Percentiles rank a stretch among this genome's conserved stretches.
Evolutionary conservation across 1,140 invertebrate genomes (phyloP).

Genomic region (Caenorhabditis inopinata): DNA sequence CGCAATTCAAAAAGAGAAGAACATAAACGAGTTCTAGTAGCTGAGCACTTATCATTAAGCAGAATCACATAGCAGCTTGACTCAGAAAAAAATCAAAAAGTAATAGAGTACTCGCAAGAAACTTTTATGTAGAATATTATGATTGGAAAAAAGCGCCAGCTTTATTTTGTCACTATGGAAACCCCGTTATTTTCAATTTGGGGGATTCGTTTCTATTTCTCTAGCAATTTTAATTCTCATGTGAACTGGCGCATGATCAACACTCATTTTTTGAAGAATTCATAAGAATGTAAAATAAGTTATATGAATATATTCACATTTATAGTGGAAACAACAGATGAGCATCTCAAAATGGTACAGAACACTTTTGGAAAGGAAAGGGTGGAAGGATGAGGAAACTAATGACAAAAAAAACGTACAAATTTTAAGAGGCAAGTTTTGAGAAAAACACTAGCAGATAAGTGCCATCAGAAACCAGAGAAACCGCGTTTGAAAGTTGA

Average conservation of each 20-base stretch:
- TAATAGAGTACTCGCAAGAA: background rate
- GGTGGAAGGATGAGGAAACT: background rate
- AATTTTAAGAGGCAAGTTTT: slow-evolving; percentile 26
- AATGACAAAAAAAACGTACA: background rate
- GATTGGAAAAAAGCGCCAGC: slow-evolving; percentile 1
- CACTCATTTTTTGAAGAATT: background rate
- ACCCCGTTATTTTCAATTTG: slow-evolving; percentile 16
- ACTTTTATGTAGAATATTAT: background rate
- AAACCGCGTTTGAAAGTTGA: slow-evolving; percentile 24
- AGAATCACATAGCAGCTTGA: background rate
- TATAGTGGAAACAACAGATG: background rate
- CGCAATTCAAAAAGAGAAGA: background rate
- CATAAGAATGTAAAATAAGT: background rate
- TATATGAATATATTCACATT: background rate
- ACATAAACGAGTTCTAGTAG: background rate
- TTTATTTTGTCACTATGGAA: slow-evolving; percentile 31
- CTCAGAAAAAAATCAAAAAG: background rate
- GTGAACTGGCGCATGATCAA: background rate
- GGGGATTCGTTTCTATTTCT: background rate
- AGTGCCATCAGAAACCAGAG: slow-evolving; percentile 32
- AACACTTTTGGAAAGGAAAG: background rate
- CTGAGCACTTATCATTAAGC: background rate
- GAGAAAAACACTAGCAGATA: slow-evolving; percentile 21
- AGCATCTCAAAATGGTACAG: background rate
- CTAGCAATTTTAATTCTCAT: background rate